Evolutionary conservation across 35 echinoderm and acorn worm species (phyloP).

Genomic region (Patiria miniata): DNA sequence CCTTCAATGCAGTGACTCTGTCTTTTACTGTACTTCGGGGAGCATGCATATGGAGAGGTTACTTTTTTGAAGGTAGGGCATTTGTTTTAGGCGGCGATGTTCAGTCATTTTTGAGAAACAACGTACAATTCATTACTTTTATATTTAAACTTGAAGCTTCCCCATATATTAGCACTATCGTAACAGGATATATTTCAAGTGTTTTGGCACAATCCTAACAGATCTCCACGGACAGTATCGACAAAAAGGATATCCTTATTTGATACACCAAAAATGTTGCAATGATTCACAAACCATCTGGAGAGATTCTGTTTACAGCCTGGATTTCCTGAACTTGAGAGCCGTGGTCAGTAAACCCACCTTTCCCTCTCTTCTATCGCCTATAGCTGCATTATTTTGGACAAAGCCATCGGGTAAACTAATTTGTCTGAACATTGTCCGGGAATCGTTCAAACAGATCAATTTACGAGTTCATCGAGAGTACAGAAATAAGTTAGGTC

Average conservation of each 20-base stretch:
- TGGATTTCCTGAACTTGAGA: neutral
- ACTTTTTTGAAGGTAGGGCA: no score
- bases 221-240: neutral
- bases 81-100: no score
- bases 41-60: no score
- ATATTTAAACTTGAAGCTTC: no score
- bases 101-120: no score
- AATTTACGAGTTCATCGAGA: no score
- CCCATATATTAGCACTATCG: neutral
- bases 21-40: no score
- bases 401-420: slow-evolving; percentile 11
- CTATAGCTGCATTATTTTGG: no score
- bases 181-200: neutral
- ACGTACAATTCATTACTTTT: no score
- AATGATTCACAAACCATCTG: slow-evolving; percentile 24
- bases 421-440: slow-evolving; percentile 24
- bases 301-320: neutral
- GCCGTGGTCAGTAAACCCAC: neutral
- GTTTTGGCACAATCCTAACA: neutral
- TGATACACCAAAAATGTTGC: neutral
- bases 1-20: no score
- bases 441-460: neutral
- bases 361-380: neutral
- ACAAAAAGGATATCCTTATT: slow-evolving; percentile 8
- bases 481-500: neutral